Evolutionary conservation across 2,113 vertebrate species (phyloP), one percentile per base, ranked within the genome.

Genomic region (Chlorodrepanis virens): DNA sequence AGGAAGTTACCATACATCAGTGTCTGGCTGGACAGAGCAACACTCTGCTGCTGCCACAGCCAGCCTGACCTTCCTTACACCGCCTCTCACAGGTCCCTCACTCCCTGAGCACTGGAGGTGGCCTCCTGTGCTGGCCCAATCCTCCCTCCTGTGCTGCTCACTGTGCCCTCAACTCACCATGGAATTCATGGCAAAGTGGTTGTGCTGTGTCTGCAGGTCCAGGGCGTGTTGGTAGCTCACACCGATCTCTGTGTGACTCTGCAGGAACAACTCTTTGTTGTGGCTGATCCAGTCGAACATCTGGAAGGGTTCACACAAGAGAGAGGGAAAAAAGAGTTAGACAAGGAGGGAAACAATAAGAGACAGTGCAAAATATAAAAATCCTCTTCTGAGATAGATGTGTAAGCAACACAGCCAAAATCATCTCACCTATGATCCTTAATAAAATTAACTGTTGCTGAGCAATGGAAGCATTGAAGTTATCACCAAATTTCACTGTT

Each of bases 271-370:
- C 56, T 99, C 99, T 87, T 99, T 99, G 97, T 99, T 99, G 99
- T 99, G 99, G 96, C 98, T 99, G 98, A 99, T 99, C 99, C 99
- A 99, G 97, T 99, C 99, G 6, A 99, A 99, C 99, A 99, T 99
- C 99, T 99, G 94, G 65, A 95, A 60, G 8, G 6, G 25, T 68
- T 85, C 63, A 89, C 13, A 82, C 2, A 31, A 13, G 83, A 94
- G 9, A 87, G 79, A 86, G 35, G 8, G 2, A 0, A 9, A 28
- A 79, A 83, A 69, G 16, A 33, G 44, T 94, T 69, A 97, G 75
- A 29, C 11, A 42, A 24, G 31, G 15, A 57, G 54, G 39, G 49
- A 90, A 84, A 83, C 78, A 49, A 83, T 18, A 67, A 24, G 29
- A 72, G 59, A 77, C 27, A 42, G 53, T 15, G 17, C 42, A 93